Evolutionary conservation across 2,797 vertebrate genomes (phyloP).

Genomic region (Sternarchorhynchus goeldii): DNA sequence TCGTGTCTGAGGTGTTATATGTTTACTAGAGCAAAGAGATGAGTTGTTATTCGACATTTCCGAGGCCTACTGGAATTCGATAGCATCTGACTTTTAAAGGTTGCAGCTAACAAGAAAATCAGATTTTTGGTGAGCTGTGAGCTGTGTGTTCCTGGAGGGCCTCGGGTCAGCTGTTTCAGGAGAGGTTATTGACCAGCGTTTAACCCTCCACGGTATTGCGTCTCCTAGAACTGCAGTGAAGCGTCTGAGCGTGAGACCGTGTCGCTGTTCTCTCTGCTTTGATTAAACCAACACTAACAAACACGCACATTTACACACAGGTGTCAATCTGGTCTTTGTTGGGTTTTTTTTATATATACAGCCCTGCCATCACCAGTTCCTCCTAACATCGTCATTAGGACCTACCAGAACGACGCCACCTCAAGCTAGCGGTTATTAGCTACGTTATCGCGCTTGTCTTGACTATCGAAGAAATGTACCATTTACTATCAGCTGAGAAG

Average conservation of each 20-base stretch:
- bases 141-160: constrained; percentile 16
- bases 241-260: constrained; percentile 39
- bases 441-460: no score
- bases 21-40: constrained; percentile 22
- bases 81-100: constrained; percentile 43
- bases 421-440: no score
- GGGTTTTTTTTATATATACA: no score
- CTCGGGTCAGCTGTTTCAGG: constrained; percentile 37
- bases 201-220: constrained; percentile 34
- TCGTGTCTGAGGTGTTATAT: not conserved
- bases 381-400: no score
- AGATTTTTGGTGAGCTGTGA: constrained; percentile 15
- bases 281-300: constrained; percentile 25
- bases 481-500: no score
- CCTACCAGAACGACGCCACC: no score
- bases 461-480: no score
- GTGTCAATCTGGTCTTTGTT: not conserved
- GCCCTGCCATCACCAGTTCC: no score
- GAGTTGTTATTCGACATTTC: constrained; percentile 24
- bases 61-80: constrained; percentile 26
- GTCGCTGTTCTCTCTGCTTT: constrained; percentile 46
- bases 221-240: constrained; percentile 39
- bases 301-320: constrained; percentile 24
- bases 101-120: constrained; percentile 39
- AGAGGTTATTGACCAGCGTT: constrained; percentile 44